Percentiles rank a stretch among this genome's conserved stretches.
Evolutionary conservation across 2,888 invertebrate species (phyloP).

Genomic region (Bibio marci): DNA sequence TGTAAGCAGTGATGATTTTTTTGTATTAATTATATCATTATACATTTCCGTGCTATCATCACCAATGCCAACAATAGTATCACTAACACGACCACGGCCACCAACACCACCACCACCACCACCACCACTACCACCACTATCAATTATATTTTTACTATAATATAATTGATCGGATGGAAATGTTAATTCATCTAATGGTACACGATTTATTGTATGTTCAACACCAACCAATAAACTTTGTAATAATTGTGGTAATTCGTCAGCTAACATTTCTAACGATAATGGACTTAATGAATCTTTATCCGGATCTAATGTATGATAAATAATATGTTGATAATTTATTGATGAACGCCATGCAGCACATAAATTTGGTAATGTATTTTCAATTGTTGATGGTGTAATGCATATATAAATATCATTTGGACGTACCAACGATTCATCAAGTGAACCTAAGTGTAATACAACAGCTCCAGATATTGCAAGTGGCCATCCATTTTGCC

Average conservation of each 20-base stretch:
- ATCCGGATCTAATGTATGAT: slow-evolving; percentile 22
- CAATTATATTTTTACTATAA: slow-evolving; percentile 20
- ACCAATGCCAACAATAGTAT: slow-evolving; percentile 9
- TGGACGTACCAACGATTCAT: slow-evolving; percentile 39
- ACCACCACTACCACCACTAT: slow-evolving; percentile 7
- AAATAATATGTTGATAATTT: slow-evolving; percentile 17
- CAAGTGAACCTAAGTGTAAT: slow-evolving; percentile 44
- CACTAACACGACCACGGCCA: too few species aligned
- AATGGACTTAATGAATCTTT: slow-evolving; percentile 21
- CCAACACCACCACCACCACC: slow-evolving; percentile 9
- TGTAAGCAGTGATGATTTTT: slow-evolving; percentile 21
- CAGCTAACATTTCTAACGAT: slow-evolving; percentile 27
- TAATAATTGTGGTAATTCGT: slow-evolving; percentile 42
- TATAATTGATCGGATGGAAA: slow-evolving; percentile 33
- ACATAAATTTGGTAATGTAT: slow-evolving; percentile 18
- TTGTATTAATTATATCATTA: slow-evolving; percentile 17
- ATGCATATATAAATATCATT: slow-evolving; percentile 49
- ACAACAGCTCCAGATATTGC: slow-evolving; percentile 43
- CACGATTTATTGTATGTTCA: slow-evolving; percentile 48
- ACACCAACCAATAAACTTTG: slow-evolving; percentile 48
- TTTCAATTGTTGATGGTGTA: slow-evolving; percentile 17
- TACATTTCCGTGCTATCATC: slow-evolving; percentile 5
- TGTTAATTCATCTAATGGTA: slow-evolving; percentile 45
- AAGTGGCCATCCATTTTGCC: slow-evolving; percentile 41
- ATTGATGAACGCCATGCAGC: slow-evolving; percentile 22